A percentile compares a stretch with the other conserved stretches of the same genome.
Evolutionary conservation across 2,888 invertebrate genomes (phyloP).

Genomic region (Phoenoteleia sp.): DNA sequence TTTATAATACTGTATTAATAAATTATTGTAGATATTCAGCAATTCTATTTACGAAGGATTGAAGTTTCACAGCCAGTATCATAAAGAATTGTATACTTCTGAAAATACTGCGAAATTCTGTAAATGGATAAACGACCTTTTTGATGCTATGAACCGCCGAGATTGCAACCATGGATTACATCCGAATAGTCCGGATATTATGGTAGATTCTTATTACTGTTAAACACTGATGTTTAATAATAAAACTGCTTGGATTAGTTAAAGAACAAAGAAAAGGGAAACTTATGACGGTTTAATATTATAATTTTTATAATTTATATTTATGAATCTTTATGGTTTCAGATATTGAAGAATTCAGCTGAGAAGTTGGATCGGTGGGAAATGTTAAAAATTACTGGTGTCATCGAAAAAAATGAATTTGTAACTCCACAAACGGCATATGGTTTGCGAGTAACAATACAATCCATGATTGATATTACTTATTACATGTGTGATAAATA

Average conservation of each 20-base stretch:
- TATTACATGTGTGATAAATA: conserved; percentile 53
- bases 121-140: conserved; percentile 68
- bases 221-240: too few relatives aligned
- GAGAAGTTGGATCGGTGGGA: too few relatives aligned
- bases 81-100: conserved; percentile 39
- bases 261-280: too few relatives aligned
- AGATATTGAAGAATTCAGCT: too few relatives aligned
- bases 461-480: conserved; percentile 65
- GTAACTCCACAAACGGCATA: conserved; percentile 69
- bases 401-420: conserved; percentile 55
- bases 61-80: conserved; percentile 25
- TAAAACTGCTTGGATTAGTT: too few relatives aligned
- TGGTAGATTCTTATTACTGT: not conserved
- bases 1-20: too few relatives aligned
- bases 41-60: conserved; percentile 55
- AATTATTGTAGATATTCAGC: conserved; percentile 60
- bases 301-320: too few relatives aligned
- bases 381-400: too few relatives aligned
- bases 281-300: too few relatives aligned
- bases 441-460: conserved; percentile 65
- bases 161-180: not conserved
- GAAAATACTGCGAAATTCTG: conserved; percentile 60
- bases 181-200: not conserved
- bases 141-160: conserved; percentile 60
- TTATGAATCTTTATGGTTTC: too few relatives aligned